Base-by-base conservation (phyloP, 2,797 vertebrate species). In the Sebastes kiyomatsui region DNA sequence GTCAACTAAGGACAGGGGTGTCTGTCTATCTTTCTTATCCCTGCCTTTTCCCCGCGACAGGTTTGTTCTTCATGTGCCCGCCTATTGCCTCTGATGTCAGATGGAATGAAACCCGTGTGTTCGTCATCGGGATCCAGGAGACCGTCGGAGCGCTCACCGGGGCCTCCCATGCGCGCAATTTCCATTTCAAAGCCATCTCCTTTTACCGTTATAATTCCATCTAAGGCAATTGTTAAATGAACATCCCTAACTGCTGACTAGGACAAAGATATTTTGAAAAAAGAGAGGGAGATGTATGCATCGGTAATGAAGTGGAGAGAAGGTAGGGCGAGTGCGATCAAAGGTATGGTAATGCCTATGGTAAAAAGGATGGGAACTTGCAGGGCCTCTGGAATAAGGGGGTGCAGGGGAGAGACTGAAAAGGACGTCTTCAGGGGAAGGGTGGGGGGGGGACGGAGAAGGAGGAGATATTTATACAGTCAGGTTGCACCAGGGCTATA, bases 311-410 rank as follows among this genome's bases (percentile, higher is more conserved):
- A 80, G 90, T 80, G 83, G 65, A 85, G 87, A 84, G 81, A 91
- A 91, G 91, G 90, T 92, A 91, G 88, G 81, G 81, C 10, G 87
- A 82, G 79, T 14, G 84, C 52, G 88, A 95, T 95, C 95, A 96
- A 96, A 96, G 93, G 89, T 93, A 95, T 96, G 95, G 71, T 94
- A 95, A 95, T 95, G 84, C 81, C 67, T 86, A 74, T 83, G 87
- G 86, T 92, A 84, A 90, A 90, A 93, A 91, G 92, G 87, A 87
- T 66, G 67, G 82, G 82, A 86, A 88, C 74, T 78, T 82, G 81
- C 83, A 74, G 84, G 83, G 91, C 83, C 83, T 90, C 73, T 84
- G 83, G 84, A 92, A 93, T 87, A 86, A 79, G 49, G 46, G 77
- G 75, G 66, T 83, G 55, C 74, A 84, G 59, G 28, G 58, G 72